Conservation (phyloP, 2,797 vertebrate species). For the Huso huso region DNA sequence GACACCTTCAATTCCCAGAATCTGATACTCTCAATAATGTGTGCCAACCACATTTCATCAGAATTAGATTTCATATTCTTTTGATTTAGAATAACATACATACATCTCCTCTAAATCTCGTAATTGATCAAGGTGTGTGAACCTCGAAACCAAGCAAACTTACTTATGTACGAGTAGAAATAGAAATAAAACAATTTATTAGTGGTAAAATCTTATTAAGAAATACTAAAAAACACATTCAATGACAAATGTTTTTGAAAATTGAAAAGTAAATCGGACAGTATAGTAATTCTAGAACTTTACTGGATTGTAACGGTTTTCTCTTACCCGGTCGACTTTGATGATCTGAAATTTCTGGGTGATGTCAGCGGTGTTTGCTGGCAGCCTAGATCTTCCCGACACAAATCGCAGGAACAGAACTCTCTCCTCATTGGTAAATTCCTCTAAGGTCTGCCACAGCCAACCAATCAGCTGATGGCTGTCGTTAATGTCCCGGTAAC, state of each 20-base stretch:
- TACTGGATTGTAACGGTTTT: neutral
- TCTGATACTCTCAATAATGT: no score
- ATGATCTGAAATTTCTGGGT: conserved; percentile 73
- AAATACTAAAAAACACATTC: neutral
- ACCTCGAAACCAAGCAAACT: no score
- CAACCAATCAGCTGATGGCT: conserved; percentile 66
- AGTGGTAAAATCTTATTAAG: neutral
- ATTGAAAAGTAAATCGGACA: no score
- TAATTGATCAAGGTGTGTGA: no score
- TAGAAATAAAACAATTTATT: neutral
- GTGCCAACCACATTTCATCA: no score
- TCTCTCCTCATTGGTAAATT: conserved; percentile 74
- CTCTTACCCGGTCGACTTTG: conserved; percentile 71
- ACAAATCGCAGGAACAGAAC: conserved; percentile 73
- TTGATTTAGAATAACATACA: no score
- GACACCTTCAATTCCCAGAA: no score
- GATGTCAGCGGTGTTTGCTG: conserved; percentile 68
- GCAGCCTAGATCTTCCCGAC: conserved; percentile 65
- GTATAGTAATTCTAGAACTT: no score
- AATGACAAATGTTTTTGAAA: neutral
- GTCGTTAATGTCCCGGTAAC: conserved; percentile 68
- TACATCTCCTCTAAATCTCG: no score
- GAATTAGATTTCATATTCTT: no score
- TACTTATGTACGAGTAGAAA: no score
- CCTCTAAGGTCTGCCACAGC: conserved; percentile 73